These are phyloP conservation scores for Resseliella maxima DNA, from an alignment of 2,888 invertebrate genomes.

Conservation along the genomic window DNA sequence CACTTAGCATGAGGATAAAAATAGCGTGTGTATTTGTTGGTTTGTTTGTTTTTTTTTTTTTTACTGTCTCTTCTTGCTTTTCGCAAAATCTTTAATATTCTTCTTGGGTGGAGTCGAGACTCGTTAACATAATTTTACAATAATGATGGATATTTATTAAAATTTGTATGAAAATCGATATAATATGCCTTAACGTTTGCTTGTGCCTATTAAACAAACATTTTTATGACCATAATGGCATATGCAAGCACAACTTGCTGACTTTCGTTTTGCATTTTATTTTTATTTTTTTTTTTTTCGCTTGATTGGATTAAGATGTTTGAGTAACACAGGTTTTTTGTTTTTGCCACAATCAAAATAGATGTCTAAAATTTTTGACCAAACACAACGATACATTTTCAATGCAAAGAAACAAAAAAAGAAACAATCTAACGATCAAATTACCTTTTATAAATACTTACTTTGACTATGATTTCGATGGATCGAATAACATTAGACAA, in stretches of 20 bases:
- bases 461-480: too few relatives aligned
- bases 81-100: not conserved
- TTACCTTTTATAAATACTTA: constrained; percentile 1
- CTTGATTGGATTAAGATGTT: constrained; percentile 25
- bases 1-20: not conserved
- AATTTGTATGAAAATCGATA: constrained; percentile 10
- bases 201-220: not conserved
- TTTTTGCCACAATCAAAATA: not conserved
- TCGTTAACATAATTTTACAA: constrained; percentile 48
- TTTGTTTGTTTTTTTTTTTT: too few relatives aligned
- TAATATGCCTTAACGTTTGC: not conserved
- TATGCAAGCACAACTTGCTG: not conserved
- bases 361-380: not conserved
- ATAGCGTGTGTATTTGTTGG: too few relatives aligned
- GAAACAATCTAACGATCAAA: not conserved
- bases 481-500: not conserved
- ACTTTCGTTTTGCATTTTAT: constrained; percentile 6
- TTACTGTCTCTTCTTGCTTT: too few relatives aligned
- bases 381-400: not conserved
- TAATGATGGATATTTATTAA: constrained; percentile 8
- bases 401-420: not conserved
- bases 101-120: not conserved
- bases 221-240: constrained; percentile 8
- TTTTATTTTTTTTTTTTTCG: not conserved
- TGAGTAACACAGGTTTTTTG: not conserved